Base-by-base conservation (phyloP, 2,888 invertebrate genomes). In the Pyrgus malvae region DNA sequence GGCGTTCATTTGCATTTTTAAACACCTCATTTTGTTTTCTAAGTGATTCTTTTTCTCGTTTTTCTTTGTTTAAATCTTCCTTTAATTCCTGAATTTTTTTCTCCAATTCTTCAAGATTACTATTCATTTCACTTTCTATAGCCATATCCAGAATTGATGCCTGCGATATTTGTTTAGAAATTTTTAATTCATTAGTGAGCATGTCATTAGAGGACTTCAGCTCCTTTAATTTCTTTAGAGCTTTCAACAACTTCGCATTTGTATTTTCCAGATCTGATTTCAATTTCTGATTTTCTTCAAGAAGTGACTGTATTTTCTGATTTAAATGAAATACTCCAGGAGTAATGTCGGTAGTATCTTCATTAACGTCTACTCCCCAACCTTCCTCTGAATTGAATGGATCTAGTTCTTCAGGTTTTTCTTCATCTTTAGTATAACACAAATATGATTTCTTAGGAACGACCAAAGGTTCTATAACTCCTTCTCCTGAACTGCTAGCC, bases 161-260 rank as follows among this genome's bases (percentile, higher is more conserved):
- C 51, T 90, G 84, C 11, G 90, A 86, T 40, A 91, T 67, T 48
- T 92, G 89, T 65, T 90, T 91, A 27, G 88, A 85, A 17, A 88
- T 76, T 64, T 90, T 91, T 55, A 92, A 67, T 73, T 93, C 92
- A 53, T 90, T 90, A 8, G 82, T 79, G 29, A 94, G 74, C 63
- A 91, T 86, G 29, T 94, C 94, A 69, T 94, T 92, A 58, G 92
- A 92, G 1, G 83, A 80, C 78, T 97, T 97, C 50, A 96, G 92
- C 72, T 96, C 95, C 77, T 97, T 97, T 37, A 97, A 82, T 78
- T 97, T 97, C 68, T 95, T 95, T 64, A 97, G 86, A 61, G 96
- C 91, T 83, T 96, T 97, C 1, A 93, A 92, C 23, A 94, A 93
- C 74, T 96, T 96, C 0, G 93, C 80, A 75, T 95, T 94, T 57